Evolutionary conservation across 2,797 vertebrate genomes (phyloP).

Genomic region (Microchirus variegatus): DNA sequence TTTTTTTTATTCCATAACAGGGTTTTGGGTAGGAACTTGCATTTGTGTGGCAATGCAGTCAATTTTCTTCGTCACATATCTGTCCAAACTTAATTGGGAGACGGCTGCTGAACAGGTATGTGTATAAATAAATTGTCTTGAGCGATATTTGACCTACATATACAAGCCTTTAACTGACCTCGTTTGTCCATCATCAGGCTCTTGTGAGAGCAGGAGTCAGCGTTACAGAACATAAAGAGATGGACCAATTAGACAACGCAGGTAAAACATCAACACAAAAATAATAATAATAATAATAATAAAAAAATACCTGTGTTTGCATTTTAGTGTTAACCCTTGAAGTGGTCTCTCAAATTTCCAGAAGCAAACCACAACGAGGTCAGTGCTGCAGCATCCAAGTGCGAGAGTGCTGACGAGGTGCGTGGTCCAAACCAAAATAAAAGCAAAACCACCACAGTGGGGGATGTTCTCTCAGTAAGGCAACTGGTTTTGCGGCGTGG

Average conservation of each 20-base stretch:
- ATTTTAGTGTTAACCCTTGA: background rate
- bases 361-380: constrained; percentile 28
- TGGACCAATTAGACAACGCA: constrained; percentile 38
- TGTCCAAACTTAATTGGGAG: constrained; percentile 86
- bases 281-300: too few species aligned
- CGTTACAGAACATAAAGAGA: constrained; percentile 39
- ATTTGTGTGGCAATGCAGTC: constrained; percentile 82
- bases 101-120: constrained; percentile 86
- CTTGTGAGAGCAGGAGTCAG: constrained; percentile 71
- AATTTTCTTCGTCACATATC: constrained; percentile 78
- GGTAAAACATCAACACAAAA: constrained; percentile 12
- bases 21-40: constrained; percentile 89
- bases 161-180: background rate
- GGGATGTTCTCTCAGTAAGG: constrained; percentile 39
- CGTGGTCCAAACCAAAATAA: constrained; percentile 1
- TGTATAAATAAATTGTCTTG: background rate
- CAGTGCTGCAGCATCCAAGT: background rate
- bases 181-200: constrained; percentile 60
- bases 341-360: constrained; percentile 19
- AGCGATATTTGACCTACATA: background rate
- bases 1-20: constrained; percentile 52
- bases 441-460: constrained; percentile 37
- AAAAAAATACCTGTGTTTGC: background rate
- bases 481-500: constrained; percentile 77
- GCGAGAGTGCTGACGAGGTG: constrained; percentile 3